phyloP scores from a whole-genome alignment of 2,888 invertebrate genomes.

The Lithodes maja region DNA sequence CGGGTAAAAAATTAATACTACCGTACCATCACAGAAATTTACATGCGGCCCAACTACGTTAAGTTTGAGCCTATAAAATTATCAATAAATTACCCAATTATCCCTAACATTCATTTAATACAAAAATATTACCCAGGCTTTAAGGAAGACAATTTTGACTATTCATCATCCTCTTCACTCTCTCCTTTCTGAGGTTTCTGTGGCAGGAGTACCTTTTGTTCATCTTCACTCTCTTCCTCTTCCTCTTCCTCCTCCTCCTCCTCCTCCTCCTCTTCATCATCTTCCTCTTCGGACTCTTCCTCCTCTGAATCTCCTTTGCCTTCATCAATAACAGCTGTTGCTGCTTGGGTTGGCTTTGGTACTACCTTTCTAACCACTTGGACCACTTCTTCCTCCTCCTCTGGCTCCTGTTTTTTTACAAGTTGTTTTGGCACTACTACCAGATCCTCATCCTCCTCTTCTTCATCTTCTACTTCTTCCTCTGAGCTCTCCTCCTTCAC shows the following conservation, averaged over 20 bases:
- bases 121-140: neutral
- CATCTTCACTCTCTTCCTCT: slow-evolving; percentile 1
- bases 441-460: neutral
- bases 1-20: too few species aligned
- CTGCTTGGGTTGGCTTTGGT: too few species aligned
- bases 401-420: neutral
- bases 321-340: neutral
- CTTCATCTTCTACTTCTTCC: neutral
- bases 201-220: neutral
- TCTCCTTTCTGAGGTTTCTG: neutral
- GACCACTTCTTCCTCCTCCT: neutral
- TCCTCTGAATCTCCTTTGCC: neutral
- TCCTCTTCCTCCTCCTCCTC: neutral
- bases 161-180: neutral
- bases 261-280: neutral
- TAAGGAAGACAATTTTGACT: neutral
- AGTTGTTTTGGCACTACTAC: neutral
- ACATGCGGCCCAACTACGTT: too few species aligned
- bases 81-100: too few species aligned
- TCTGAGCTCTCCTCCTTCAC: neutral
- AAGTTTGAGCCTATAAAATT: too few species aligned
- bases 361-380: neutral
- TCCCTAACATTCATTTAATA: too few species aligned
- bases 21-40: too few species aligned
- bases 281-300: slow-evolving; percentile 12